Evolutionary conservation across 2,113 vertebrate species (phyloP).

Genomic region (Corvus hawaiiensis): DNA sequence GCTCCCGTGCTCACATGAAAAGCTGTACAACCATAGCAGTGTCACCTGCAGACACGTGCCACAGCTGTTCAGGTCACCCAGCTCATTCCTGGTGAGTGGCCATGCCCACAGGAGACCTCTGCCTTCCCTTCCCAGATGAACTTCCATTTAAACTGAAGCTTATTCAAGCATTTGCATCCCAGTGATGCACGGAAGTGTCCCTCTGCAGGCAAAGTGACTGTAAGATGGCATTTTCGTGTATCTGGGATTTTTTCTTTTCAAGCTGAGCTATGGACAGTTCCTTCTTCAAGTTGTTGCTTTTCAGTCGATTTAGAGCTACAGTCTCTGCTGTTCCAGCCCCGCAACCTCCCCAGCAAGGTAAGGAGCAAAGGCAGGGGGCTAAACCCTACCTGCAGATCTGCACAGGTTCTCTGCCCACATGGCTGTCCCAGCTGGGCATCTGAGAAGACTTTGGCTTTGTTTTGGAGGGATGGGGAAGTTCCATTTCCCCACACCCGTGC

Average conservation of each 20-base stretch:
- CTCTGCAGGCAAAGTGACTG: constrained; percentile 4
- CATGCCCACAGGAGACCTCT: neutral
- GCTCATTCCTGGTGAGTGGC: neutral
- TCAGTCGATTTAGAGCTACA: neutral
- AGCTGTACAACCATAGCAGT: neutral
- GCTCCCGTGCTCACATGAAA: neutral
- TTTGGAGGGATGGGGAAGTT: neutral
- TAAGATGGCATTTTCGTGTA: neutral
- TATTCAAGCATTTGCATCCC: neutral
- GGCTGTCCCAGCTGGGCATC: neutral
- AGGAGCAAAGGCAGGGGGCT: neutral
- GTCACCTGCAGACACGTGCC: neutral
- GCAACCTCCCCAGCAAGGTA: neutral
- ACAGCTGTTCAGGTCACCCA: neutral
- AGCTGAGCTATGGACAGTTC: neutral
- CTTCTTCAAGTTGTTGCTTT: neutral
- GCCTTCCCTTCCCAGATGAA: neutral
- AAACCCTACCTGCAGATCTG: neutral
- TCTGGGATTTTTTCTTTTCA: neutral
- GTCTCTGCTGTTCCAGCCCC: neutral
- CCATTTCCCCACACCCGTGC: neutral
- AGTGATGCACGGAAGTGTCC: constrained; percentile 1
- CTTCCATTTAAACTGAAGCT: neutral
- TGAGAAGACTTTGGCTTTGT: neutral
- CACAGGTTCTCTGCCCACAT: neutral